Evolutionary conservation across 1,140 invertebrate genomes (phyloP).

Genomic region (Drosophila sulfurigaster): DNA sequence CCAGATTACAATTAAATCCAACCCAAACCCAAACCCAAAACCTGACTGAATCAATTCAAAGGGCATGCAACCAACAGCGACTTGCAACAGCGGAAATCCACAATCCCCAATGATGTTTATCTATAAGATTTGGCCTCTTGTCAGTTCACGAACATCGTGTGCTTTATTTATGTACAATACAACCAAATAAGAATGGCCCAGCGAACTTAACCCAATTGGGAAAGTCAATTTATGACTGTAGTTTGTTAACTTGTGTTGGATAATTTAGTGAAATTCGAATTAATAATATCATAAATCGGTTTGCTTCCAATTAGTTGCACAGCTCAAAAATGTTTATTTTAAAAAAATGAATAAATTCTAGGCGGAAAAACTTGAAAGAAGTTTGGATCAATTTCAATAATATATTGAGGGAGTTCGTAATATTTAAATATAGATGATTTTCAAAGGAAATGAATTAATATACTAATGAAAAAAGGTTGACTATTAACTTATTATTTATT

Average conservation of each 20-base stretch:
- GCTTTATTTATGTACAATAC: slow-evolving; percentile 8
- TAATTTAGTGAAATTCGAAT: neutral
- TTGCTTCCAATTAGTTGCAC: neutral
- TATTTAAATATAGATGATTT: no score
- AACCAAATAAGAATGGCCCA: slow-evolving; percentile 4
- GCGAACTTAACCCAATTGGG: slow-evolving; percentile 11
- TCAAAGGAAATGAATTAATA: no score
- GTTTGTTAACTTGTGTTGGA: neutral
- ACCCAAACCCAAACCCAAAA: neutral
- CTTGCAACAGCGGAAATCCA: slow-evolving; percentile 64
- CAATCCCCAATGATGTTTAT: slow-evolving; percentile 50
- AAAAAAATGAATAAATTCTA: no score
- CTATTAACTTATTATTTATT: no score
- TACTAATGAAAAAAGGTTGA: no score
- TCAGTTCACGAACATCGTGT: slow-evolving; percentile 29
- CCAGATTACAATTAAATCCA: slow-evolving; percentile 42
- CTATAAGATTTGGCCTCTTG: slow-evolving; percentile 53
- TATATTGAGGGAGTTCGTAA: no score
- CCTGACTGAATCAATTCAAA: slow-evolving; percentile 58
- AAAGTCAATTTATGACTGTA: slow-evolving; percentile 5
- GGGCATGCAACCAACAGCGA: slow-evolving; percentile 40
- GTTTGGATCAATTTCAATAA: no score
- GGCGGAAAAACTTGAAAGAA: no score
- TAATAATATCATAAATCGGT: neutral
- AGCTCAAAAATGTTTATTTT: neutral